Conservation (phyloP, 2,797 vertebrate genomes). For the Dicrostonyx torquatus region DNA sequence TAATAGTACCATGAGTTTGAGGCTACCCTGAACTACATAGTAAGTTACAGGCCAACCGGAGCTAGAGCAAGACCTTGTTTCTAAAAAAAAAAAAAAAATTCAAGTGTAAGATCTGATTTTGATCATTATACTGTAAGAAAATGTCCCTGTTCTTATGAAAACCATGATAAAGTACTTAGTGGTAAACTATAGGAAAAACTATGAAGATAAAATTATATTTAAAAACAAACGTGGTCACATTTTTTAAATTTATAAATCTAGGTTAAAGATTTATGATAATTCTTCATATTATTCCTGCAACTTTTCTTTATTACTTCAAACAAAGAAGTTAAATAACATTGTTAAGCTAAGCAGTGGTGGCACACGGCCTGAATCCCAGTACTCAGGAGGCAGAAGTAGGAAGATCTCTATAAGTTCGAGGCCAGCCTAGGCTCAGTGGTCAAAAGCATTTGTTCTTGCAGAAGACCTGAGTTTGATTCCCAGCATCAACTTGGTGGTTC, state of each 20-base stretch:
- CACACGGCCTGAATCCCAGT: too few species aligned
- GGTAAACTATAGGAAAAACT: background rate
- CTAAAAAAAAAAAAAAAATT: background rate
- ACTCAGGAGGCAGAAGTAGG: background rate
- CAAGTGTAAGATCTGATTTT: slow-evolving; percentile 3
- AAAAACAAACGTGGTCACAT: slow-evolving; percentile 11
- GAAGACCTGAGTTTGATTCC: background rate
- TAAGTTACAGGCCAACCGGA: background rate
- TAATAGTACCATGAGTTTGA: background rate
- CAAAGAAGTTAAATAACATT: background rate
- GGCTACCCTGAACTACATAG: background rate
- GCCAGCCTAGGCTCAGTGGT: background rate
- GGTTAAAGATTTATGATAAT: background rate
- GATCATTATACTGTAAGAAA: slow-evolving; percentile 9
- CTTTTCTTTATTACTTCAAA: slow-evolving; percentile 55
- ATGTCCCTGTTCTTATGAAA: slow-evolving; percentile 23
- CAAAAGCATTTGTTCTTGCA: background rate
- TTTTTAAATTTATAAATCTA: slow-evolving; percentile 45
- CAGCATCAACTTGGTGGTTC: background rate
- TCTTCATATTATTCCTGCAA: background rate
- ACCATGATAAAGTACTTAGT: background rate
- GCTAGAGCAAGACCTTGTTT: background rate
- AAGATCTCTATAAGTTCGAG: background rate
- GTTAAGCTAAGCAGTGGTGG: background rate
- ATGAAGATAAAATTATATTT: slow-evolving; percentile 5